Evolutionary conservation across 2,113 vertebrate species (phyloP).

Genomic region (Nettapus auritus): DNA sequence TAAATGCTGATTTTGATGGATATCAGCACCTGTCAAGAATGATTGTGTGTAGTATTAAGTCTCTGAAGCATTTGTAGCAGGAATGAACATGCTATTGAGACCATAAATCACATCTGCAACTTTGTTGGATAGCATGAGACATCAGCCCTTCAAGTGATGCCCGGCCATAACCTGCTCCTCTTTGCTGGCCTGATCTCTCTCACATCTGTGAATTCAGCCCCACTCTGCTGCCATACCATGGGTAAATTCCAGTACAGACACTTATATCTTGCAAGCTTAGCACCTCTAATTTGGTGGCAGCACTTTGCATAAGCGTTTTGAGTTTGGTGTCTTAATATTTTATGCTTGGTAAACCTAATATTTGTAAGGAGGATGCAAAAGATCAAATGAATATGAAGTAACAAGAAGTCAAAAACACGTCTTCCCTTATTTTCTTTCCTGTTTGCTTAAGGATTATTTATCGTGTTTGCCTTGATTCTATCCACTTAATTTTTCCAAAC

Average conservation of each 20-base stretch:
- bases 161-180: background rate
- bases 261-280: conserved; percentile 34
- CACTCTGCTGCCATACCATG: background rate
- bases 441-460: conserved; percentile 82
- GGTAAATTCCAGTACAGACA: conserved; percentile 38
- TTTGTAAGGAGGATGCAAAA: conserved; percentile 23
- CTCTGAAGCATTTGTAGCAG: background rate
- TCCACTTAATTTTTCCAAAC: conserved; percentile 82
- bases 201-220: conserved; percentile 29
- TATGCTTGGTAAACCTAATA: background rate
- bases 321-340: background rate
- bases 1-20: background rate
- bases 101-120: background rate
- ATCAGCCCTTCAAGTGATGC: background rate
- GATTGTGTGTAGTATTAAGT: background rate
- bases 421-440: conserved; percentile 62
- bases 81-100: background rate
- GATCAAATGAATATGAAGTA: conserved; percentile 62
- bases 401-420: conserved; percentile 69
- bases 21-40: background rate
- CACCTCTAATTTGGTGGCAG: conserved; percentile 35
- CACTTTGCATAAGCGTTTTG: conserved; percentile 27
- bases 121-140: background rate
- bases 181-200: background rate
- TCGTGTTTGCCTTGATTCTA: conserved; percentile 80